These are phyloP conservation scores for Pissodes strobi DNA, from an alignment of 1,140 invertebrate genomes.

Conservation along the genomic window DNA sequence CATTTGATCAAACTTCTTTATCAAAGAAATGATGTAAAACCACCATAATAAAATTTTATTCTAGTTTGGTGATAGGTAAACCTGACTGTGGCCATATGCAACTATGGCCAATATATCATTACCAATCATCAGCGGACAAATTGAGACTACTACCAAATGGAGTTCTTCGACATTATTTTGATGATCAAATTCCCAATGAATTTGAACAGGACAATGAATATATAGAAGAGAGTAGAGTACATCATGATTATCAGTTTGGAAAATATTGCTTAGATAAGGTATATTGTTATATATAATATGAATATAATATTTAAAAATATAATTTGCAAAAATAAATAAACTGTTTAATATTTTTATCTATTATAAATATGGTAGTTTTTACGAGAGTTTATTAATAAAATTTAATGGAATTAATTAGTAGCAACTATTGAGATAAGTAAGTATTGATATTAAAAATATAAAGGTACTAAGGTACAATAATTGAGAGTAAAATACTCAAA, in stretches of 20 bases:
- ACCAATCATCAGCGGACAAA: constrained; percentile 62
- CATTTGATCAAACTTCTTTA: no score
- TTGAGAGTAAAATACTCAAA: no score
- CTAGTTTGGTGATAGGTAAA: constrained; percentile 64
- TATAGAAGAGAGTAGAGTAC: constrained; percentile 58
- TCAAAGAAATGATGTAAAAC: no score
- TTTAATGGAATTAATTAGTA: no score
- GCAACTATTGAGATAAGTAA: no score
- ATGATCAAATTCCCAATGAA: constrained; percentile 58
- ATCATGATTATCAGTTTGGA: constrained; percentile 72
- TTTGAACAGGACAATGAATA: constrained; percentile 57
- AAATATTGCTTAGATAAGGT: constrained; percentile 82
- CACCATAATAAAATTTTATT: constrained; percentile 39
- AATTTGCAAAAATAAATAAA: no score
- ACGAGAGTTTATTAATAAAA: no score
- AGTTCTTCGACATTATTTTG: constrained; percentile 69
- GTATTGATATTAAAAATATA: no score
- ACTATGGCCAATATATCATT: constrained; percentile 74
- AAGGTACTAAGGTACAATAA: no score
- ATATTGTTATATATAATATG: constrained; percentile 23
- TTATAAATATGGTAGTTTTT: no score
- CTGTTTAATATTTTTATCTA: no score
- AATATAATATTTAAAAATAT: constrained; percentile 1
- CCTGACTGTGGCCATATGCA: constrained; percentile 73
- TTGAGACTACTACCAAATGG: constrained; percentile 71